Evolutionary conservation across 1,140 invertebrate genomes (phyloP), one percentile per base, ranked within the genome.

Genomic region (Anastrepha obliqua): DNA sequence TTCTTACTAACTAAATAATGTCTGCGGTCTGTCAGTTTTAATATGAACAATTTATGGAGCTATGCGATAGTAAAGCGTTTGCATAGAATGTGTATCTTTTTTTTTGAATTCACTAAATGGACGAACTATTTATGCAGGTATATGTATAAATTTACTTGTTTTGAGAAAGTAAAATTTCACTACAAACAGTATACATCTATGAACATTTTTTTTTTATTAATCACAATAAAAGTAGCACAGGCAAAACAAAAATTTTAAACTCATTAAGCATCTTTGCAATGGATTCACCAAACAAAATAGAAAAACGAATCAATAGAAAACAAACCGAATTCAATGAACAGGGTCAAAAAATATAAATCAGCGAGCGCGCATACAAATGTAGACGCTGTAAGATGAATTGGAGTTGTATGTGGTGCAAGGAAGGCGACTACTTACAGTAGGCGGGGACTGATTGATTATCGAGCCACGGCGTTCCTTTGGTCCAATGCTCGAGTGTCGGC

Each of bases 401-500:
- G 8, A 20, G 74, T 44, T 81, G 74, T n/a, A 55, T 81, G 74
- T 55, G 67, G 51, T 81, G 47, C 11, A 58, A 81, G 74, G 74
- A 81, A 20, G 44, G 85, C 67, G 51, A 67, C 87, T 89, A 93
- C 94, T 96, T 95, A 97, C 97, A 95, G 97, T 97, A 88, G 97
- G 97, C 88, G 97, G 97, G 87, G 97, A 98, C 64, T 98, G 94
- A 94, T 98, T 98, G 86, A 97, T 96, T 87, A 96, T 96, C 1
- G 97, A 98, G 88, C 96, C 96, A 67, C 97, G 96, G 87, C 97
- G 95, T 91, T 98, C 97, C 90, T 98, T 97, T 0, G 97, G 97
- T 67, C 97, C 97, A 89, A 97, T 98, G 92, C 97, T 98, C 20
- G 97, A 98, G 93, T 98, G 97, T 44, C 97, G 95, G 47, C 98